These are phyloP conservation scores for Chrosomus eos DNA, from an alignment of 2,797 vertebrate species.

Conservation along the genomic window DNA sequence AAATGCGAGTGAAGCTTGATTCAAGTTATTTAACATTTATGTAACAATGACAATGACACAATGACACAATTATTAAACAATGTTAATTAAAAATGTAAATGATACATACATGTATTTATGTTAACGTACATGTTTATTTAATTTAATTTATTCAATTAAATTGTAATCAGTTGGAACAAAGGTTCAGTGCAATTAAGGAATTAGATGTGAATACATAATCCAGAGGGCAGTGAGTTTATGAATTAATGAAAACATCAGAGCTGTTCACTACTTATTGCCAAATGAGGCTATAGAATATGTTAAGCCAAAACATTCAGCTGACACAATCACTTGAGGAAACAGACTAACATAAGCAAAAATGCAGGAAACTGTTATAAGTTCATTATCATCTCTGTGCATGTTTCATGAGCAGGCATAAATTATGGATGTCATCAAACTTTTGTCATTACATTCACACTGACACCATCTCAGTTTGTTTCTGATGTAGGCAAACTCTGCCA, in stretches of 20 bases:
- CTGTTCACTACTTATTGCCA: neutral
- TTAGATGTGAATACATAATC: neutral
- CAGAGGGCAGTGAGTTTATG: neutral
- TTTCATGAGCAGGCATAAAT: slow-evolving; percentile 46
- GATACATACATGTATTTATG: neutral
- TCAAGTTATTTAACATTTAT: neutral
- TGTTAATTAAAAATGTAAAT: neutral
- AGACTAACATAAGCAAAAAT: slow-evolving; percentile 3
- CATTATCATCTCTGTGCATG: slow-evolving; percentile 38
- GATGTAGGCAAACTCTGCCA: slow-evolving; percentile 32
- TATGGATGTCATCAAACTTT: slow-evolving; percentile 43
- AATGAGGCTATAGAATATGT: neutral
- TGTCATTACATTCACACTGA: slow-evolving; percentile 23
- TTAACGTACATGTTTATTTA: neutral
- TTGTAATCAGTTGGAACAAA: neutral
- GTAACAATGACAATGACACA: too few species aligned
- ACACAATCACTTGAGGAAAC: slow-evolving; percentile 13
- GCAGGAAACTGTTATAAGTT: neutral
- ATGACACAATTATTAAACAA: neutral
- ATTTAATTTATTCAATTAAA: neutral
- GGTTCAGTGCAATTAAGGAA: neutral
- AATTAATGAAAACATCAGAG: neutral
- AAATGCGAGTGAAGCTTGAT: neutral
- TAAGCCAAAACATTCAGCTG: neutral
- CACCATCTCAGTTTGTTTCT: slow-evolving; percentile 24